Base-by-base conservation (phyloP, 2,888 invertebrate species). In the Trichopoda pennipes region DNA sequence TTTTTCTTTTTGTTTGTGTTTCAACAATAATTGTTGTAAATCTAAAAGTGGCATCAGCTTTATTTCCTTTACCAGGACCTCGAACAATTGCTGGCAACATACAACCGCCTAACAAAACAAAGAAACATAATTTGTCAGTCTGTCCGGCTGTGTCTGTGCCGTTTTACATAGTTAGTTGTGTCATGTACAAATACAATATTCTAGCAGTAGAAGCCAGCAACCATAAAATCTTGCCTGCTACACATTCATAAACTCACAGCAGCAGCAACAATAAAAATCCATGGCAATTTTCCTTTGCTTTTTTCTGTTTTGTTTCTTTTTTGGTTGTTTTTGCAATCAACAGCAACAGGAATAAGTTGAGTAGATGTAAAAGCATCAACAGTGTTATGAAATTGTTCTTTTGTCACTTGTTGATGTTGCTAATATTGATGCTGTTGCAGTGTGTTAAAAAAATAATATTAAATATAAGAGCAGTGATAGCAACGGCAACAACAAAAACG, bases 331-430 rank as follows among this genome's bases (percentile, higher is more conserved):
- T 12, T 53, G 49, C 47, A 63, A 47, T 60, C 72, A 53, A 44
- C 44, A 70, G 66, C 64, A 77, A 49, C 17, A 68, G 60, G 55
- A 81, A 21, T 73, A 63, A 51, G 63, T 69, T 12, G 38, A 38
- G 10, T 12, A 38, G 44, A 66, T 49, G 53, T 53, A 78, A 49
- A 66, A 42, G 55, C 58, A 70, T 55, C 69, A 78, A 61, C 78
- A 56, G 66, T 75, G 72, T 75, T 79, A 44, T 73, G 70, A 75
- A 76, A 79, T 82, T 79, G 79, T 66, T 76, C 82, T 68, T 70
- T 76, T 82, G 79, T 72, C 79, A 78, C 78, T 80, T 82, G 80
- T 76, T 81, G 79, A 38, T 80, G 76, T n/a, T 76, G 72, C 47
- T 66, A 51, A 19, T 60, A 51, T 42, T 51, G 51, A 44, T 75